Percentiles rank a stretch among this genome's conserved stretches.
phyloP scores from a whole-genome alignment of 2,797 vertebrate genomes.

The Xenops minutus region DNA sequence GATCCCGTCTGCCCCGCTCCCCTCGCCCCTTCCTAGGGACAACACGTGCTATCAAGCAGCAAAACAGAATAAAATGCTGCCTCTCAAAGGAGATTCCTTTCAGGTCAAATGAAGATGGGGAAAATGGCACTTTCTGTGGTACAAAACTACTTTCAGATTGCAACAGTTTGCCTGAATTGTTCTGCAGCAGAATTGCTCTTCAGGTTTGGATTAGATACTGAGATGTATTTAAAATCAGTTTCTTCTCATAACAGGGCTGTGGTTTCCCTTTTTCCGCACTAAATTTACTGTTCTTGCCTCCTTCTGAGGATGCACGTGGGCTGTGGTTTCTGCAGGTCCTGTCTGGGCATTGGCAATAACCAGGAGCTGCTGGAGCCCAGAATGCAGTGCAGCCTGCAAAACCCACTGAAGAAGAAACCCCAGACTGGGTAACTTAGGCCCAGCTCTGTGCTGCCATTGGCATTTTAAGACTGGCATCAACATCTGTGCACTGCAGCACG shows the following conservation, averaged over 20 bases:
- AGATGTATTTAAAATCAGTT: not conserved
- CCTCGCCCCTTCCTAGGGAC: rapidly evolving
- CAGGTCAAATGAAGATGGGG: not conserved
- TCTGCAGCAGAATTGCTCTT: not conserved
- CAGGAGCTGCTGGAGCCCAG: rapidly evolving
- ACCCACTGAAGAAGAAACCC: not conserved
- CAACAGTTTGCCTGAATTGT: not conserved
- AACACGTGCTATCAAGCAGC: not conserved
- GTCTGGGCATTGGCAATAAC: not conserved
- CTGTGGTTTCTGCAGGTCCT: not conserved
- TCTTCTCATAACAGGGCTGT: not conserved
- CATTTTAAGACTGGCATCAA: not conserved
- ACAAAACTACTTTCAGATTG: not conserved
- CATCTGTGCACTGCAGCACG: not conserved
- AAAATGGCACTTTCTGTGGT: not conserved
- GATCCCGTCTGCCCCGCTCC: not conserved
- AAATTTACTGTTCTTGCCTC: not conserved
- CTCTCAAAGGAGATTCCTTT: not conserved
- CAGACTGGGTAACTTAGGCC: rapidly evolving
- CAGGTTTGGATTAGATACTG: not conserved
- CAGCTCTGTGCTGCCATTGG: not conserved
- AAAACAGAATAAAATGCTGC: not conserved
- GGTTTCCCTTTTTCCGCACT: not conserved
- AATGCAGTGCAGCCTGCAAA: not conserved
- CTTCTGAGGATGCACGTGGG: not conserved